Evolutionary conservation across 2,113 vertebrate genomes (phyloP), one percentile per base, ranked within the genome.

Genomic region (Asarcornis scutulata): DNA sequence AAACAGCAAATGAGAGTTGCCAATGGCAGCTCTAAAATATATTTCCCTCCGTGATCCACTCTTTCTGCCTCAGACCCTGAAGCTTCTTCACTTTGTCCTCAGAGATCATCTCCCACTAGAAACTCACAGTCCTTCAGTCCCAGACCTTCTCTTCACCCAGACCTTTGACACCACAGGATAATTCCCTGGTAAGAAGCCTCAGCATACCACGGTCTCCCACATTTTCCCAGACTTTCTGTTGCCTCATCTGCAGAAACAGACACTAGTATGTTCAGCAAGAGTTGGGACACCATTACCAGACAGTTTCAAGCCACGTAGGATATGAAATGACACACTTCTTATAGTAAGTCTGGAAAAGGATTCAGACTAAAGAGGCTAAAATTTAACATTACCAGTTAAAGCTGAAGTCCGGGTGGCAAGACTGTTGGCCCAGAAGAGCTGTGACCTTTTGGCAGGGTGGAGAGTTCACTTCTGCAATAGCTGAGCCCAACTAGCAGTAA

Each of bases 201-300:
- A 58, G 44, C 32, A 66, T 0, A 0, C 1, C 14, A 36, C 34
- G 50, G 12, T 2, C 5, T 84, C 48, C 46, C 32, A 46, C 2
- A 3, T 78, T 26, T 73, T 73, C 55, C 17, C 10, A n/a, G n/a
- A 48, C 18, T 64, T 93, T 60, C 23, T 50, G 3, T 52, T 86
- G 29, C 34, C 27, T 73, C 23, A 7, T 17, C 42, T 2, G 0
- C 17, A 56, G 64, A 58, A 66, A 50, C 46, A 40, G 46, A 4
- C 23, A 36, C 9, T n/a, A 52, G 16, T 53, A 68, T 77, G 36
- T 31, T 68, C 34, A 86, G 50, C 14, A n/a, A 10, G 42, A 84
- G 34, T 4, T 38, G 32, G 29, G 18, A 78, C 11, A 34, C 27
- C 13, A 9, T 10, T 26, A 15, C 29, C 22, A 36, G 13, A 22